These are phyloP conservation scores for Acyrthosiphon pisum DNA, from an alignment of 1,140 invertebrate species.

Conservation along the genomic window DNA sequence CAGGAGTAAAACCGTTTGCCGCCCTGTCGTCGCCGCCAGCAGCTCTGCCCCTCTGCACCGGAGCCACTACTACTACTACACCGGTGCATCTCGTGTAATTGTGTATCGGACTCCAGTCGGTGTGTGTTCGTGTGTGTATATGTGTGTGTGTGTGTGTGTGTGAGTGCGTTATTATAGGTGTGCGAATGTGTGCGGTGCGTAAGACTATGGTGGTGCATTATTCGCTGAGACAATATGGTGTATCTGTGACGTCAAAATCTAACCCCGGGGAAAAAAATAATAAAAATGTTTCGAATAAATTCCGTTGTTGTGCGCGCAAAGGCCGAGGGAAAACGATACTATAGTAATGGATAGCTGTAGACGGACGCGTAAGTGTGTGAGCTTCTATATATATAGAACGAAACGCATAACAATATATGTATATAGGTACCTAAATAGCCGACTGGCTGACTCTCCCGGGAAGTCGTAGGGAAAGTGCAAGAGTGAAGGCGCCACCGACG, in stretches of 20 bases:
- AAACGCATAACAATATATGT: not conserved
- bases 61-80: not conserved
- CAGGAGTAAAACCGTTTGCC: constrained; percentile 23
- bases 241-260: not conserved
- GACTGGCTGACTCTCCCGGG: not conserved
- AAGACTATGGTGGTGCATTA: not conserved
- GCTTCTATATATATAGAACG: not conserved
- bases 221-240: not conserved
- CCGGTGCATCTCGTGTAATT: not conserved
- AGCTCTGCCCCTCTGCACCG: not conserved
- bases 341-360: not conserved
- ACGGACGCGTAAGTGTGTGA: not conserved
- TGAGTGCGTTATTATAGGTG: not conserved
- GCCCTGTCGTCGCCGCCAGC: not conserved
- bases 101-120: not conserved
- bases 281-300: constrained; percentile 12
- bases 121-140: not conserved
- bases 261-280: not conserved
- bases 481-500: not conserved
- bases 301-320: not conserved
- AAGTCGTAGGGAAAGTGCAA: not conserved
- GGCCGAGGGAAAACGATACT: not conserved
- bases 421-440: not conserved
- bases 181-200: not conserved
- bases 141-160: not conserved